phyloP scores from a whole-genome alignment of 2,797 vertebrate species.

The Lacerta viridis region DNA sequence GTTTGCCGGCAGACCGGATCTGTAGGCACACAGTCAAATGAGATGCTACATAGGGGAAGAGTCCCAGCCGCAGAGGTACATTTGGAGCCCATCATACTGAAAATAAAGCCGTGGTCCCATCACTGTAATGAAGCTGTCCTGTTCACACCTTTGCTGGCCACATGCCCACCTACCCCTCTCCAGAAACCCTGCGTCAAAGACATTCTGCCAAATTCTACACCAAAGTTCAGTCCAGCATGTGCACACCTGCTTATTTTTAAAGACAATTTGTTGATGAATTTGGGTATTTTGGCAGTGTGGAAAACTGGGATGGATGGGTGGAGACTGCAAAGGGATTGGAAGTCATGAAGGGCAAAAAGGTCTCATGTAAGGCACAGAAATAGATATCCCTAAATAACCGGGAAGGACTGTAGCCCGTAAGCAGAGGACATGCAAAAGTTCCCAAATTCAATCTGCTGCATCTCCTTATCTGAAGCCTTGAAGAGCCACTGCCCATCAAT shows the following conservation, averaged over 20 bases:
- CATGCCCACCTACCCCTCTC: background rate
- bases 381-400: background rate
- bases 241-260: background rate
- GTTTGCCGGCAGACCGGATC: background rate
- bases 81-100: conserved; percentile 1
- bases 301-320: background rate
- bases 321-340: background rate
- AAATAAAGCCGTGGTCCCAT: conserved; percentile 5
- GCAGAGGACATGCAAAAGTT: background rate
- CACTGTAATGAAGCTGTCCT: background rate
- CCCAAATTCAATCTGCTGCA: background rate
- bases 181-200: background rate
- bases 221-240: background rate
- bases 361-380: background rate
- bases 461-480: background rate
- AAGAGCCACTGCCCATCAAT: background rate
- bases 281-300: background rate
- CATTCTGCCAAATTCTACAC: background rate
- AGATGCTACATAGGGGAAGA: conserved; percentile 4
- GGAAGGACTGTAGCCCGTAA: background rate
- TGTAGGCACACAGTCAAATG: background rate
- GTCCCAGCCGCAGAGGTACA: background rate
- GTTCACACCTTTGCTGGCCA: background rate
- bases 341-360: background rate
- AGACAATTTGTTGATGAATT: background rate